Evolutionary conservation across 2,113 vertebrate genomes (phyloP), one percentile per base, ranked within the genome.

Genomic region (Genyomyrus donnyi): DNA sequence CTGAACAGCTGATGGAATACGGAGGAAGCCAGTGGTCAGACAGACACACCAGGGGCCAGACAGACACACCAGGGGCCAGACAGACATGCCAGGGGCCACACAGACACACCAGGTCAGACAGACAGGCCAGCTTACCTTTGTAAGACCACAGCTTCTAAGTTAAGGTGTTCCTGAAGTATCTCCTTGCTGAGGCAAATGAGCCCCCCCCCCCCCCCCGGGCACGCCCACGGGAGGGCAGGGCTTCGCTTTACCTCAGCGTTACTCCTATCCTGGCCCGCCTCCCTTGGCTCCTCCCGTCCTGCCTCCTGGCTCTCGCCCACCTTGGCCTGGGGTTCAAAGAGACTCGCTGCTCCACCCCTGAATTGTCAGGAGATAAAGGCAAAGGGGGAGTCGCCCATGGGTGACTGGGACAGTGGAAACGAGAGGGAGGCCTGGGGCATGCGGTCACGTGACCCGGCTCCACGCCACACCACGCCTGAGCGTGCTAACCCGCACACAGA

Each of bases 281-380:
- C 87, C 27, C 46, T 50, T 74, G 77, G 83, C 86, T 89, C 89
- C 35, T 24, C 52, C 31, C 19, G 0, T 21, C 9, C 56, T 13
- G 24, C 56, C 86, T n/a, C 89, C 45, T 50, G 50, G 21, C n/a
- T 89, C 48, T 35, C 53, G 3, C 56, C 19, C 17, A 89, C 83
- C 0, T 49, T 80, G 89, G 50, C 58, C 83, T 35, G 93, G 6
- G 90, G 88, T 70, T 91, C 91, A 91, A 94, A 93, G 80, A 94
- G 89, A 89, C 74, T 90, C 27, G 89, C 89, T 45, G 91, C 91
- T 80, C 89, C 91, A 90, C 89, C 93, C 66, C 93, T 91, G 83
- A 50, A 88, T 27, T 86, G 15, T 85, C 42, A 90, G n/a, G 52
- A 87, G 48, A 62, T 11, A 35, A 77, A 89, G 7, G 19, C 10